Conservation (phyloP, 2,888 invertebrate genomes). For the Polymixis lichenea region DNA sequence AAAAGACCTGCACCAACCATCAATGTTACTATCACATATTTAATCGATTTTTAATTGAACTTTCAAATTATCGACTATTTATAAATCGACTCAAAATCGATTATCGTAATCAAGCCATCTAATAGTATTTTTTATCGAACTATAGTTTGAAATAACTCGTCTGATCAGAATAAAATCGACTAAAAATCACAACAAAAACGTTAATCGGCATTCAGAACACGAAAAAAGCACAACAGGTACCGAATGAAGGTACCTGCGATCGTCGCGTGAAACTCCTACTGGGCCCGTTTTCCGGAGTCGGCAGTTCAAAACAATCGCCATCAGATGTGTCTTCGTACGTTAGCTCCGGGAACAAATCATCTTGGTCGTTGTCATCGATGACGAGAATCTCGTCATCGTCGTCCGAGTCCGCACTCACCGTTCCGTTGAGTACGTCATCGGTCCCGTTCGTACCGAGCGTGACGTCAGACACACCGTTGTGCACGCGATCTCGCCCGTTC, state of each 20-base stretch:
- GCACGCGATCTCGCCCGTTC: slow-evolving; percentile 74
- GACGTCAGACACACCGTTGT: slow-evolving; percentile 73
- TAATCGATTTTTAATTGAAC: slow-evolving; percentile 54
- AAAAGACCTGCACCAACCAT: slow-evolving; percentile 59
- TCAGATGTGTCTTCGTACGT: slow-evolving; percentile 86
- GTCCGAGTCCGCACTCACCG: slow-evolving; percentile 80
- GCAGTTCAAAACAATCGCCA: slow-evolving; percentile 79
- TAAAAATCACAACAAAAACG: slow-evolving; percentile 19
- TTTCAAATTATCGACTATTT: background rate
- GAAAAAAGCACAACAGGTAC: slow-evolving; percentile 67
- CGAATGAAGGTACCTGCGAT: slow-evolving; percentile 82
- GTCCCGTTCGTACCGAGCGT: slow-evolving; percentile 66
- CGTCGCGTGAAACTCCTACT: slow-evolving; percentile 84
- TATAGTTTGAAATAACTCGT: background rate
- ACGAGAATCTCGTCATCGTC: slow-evolving; percentile 78
- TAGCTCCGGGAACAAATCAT: slow-evolving; percentile 88
- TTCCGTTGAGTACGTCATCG: slow-evolving; percentile 71
- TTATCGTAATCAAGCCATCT: background rate
- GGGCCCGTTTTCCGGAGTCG: slow-evolving; percentile 75
- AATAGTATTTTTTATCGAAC: background rate
- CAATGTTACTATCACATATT: slow-evolving; percentile 42
- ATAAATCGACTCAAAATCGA: background rate
- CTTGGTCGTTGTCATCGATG: slow-evolving; percentile 78
- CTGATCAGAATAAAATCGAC: slow-evolving; percentile 37
- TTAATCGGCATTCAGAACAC: slow-evolving; percentile 25